Evolutionary conservation across 2,888 invertebrate genomes (phyloP), one percentile per base, ranked within the genome.

Genomic region (Quadriops clusia): DNA sequence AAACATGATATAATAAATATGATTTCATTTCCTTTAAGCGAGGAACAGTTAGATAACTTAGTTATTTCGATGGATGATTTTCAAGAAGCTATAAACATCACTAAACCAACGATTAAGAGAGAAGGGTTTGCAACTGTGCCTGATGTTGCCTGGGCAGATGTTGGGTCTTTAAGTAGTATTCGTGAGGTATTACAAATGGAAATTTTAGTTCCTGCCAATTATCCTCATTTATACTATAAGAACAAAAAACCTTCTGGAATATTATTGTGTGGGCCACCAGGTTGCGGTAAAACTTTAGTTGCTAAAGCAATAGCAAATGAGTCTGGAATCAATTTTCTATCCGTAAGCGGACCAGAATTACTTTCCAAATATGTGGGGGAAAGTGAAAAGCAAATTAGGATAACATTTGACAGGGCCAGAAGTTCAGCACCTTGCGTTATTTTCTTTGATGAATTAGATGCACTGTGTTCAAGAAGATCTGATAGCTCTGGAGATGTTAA

Each of bases 261-360:
- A 3, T 61, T 98, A 35, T 66, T 98, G 2, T 95, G 91, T 58
- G 97, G 98, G 0, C 98, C 98, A 4, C 97, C 97, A 4, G 97
- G 97, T 30, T 87, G 87, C 54, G 87, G 87, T 27, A 98, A 98
- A 67, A 98, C 98, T 0, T 66, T 98, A 15, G 62, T 98, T 29
- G 98, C 97, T 2, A 98, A 98, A 68, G 98, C 97, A 13, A 80
- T 98, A 20, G 97, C 98, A 1, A 97, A 97, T 63, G 97, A 98
- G 63, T 91, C 95, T 20, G 94, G 94, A 17, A 87, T 98, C 21
- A 98, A 97, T 63, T 98, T 98, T 49, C 93, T 98, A 47, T 93
- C 94, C 5, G 94, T 98, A 1, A 98, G 97, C 64, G 98, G 98
- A 9, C 97, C 98, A 1, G 98, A 98, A 61, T 63, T 98, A 30